phyloP scores from a whole-genome alignment of 2,797 vertebrate genomes.

The Sternarchorhynchus goeldii region DNA sequence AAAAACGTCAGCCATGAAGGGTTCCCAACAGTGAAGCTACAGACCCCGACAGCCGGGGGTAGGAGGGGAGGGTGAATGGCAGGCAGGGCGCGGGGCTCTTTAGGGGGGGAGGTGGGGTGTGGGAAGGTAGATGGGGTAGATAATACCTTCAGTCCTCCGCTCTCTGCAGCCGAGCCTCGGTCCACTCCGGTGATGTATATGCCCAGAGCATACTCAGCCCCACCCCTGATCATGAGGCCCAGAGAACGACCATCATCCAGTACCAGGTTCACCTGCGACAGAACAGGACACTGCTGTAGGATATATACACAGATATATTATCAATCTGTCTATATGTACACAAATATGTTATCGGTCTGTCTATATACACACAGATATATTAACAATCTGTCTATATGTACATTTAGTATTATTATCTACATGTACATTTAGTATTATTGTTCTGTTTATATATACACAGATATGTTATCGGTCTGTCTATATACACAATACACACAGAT shows the following conservation, averaged over 20 bases:
- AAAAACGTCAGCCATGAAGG: background rate
- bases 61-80: background rate
- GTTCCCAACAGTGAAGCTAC: background rate
- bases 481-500: background rate
- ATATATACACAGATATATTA: background rate
- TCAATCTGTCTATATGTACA: background rate
- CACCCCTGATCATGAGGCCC: constrained; percentile 94
- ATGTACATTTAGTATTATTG: too few relatives aligned
- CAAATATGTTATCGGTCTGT: background rate
- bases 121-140: background rate
- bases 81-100: background rate
- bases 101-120: background rate
- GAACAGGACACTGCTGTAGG: constrained; percentile 18
- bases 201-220: constrained; percentile 91
- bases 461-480: background rate
- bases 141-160: constrained; percentile 90
- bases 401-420: too few relatives aligned
- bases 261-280: constrained; percentile 89
- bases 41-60: background rate
- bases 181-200: constrained; percentile 97
- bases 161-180: constrained; percentile 89
- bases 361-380: background rate
- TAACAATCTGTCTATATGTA: background rate
- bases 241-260: constrained; percentile 91
- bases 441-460: background rate